phyloP scores from a whole-genome alignment of 2,888 invertebrate species.

The Tenthredo mesomela region DNA sequence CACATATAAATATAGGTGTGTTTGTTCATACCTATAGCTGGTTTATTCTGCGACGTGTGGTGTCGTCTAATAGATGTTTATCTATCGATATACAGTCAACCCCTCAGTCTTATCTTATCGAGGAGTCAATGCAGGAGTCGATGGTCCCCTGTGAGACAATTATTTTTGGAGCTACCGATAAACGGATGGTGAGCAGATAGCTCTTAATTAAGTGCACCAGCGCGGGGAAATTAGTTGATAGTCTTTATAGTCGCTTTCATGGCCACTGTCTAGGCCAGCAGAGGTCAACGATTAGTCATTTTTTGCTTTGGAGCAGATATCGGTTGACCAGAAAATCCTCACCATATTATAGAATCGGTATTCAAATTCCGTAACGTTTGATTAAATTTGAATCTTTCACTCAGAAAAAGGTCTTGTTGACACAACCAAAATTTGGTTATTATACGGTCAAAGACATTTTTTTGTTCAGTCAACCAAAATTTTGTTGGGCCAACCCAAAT shows the following conservation, averaged over 20 bases:
- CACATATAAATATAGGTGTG: too few relatives aligned
- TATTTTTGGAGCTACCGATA: conserved; percentile 45
- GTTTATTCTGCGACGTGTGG: conserved; percentile 58
- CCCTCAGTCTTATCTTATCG: conserved; percentile 70
- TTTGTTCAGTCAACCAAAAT: too few relatives aligned
- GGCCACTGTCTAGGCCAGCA: conserved; percentile 1
- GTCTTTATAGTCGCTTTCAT: conserved; percentile 30
- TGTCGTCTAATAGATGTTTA: conserved; percentile 68
- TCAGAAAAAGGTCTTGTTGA: too few relatives aligned
- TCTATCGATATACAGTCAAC: conserved; percentile 57
- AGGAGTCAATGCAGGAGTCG: conserved; percentile 67
- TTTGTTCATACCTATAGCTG: neutral
- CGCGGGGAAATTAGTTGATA: conserved; percentile 47
- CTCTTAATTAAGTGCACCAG: conserved; percentile 50
- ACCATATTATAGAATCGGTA: neutral
- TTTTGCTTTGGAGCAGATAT: conserved; percentile 23
- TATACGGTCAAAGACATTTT: too few relatives aligned
- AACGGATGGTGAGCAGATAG: conserved; percentile 49
- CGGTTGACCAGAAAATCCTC: conserved; percentile 23
- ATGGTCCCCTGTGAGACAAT: conserved; percentile 46
- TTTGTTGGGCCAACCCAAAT: too few relatives aligned
- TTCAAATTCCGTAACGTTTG: neutral
- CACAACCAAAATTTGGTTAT: too few relatives aligned
- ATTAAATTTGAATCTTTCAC: too few relatives aligned
- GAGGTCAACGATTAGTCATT: conserved; percentile 47